A percentile compares a stretch with the other conserved stretches of the same genome.
phyloP scores from a whole-genome alignment of 2,113 vertebrate genomes.

The Fukomys damarensis region DNA sequence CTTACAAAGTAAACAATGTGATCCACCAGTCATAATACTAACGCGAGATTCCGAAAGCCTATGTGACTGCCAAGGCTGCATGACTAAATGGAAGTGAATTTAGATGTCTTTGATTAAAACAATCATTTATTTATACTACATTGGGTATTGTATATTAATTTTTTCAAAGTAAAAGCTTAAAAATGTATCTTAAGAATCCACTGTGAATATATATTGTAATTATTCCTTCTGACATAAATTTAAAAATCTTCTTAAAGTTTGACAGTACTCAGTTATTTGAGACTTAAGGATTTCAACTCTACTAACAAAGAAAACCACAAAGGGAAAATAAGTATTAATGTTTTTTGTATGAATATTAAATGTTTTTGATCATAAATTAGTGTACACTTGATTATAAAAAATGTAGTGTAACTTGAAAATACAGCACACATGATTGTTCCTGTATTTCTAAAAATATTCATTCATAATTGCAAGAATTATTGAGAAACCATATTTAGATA shows the following conservation, averaged over 20 bases:
- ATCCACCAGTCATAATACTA: neutral
- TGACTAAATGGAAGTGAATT: neutral
- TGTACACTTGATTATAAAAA: neutral
- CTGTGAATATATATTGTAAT: neutral
- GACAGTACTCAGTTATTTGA: neutral
- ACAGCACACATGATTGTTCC: neutral
- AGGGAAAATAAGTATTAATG: slow-evolving; percentile 33
- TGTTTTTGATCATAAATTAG: slow-evolving; percentile 25
- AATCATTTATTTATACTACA: neutral
- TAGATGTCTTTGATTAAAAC: neutral
- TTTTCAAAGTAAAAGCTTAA: slow-evolving; percentile 6
- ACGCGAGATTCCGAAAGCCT: neutral
- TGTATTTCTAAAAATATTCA: neutral
- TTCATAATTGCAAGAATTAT: slow-evolving; percentile 16
- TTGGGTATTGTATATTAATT: neutral
- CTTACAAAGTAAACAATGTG: neutral
- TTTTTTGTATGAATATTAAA: slow-evolving; percentile 14
- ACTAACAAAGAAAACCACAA: slow-evolving; percentile 27
- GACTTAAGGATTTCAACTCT: neutral
- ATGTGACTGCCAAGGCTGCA: neutral
- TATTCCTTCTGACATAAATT: neutral
- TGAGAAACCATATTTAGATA: neutral
- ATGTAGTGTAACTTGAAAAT: neutral
- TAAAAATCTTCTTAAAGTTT: neutral
- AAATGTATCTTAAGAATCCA: neutral